phyloP scores from a whole-genome alignment of 2,888 invertebrate genomes.

The Serripes groenlandicus region DNA sequence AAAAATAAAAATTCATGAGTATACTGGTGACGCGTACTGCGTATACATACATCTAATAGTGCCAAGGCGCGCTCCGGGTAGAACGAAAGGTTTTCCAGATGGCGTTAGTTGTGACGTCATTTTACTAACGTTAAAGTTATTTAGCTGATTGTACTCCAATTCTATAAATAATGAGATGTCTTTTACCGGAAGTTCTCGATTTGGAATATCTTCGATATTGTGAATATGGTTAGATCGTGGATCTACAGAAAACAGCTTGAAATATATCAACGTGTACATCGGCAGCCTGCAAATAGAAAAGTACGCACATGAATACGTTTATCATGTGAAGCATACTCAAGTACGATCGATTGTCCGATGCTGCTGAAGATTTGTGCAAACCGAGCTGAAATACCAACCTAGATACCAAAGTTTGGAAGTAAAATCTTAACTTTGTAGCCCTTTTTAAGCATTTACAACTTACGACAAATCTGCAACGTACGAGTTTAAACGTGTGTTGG shows the following conservation, averaged over 20 bases:
- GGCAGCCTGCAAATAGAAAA: conserved; percentile 3
- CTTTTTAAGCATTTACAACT: too few species aligned
- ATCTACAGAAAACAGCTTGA: conserved; percentile 3
- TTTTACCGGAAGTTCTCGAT: background rate
- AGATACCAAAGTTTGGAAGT: too few species aligned
- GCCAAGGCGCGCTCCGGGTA: background rate
- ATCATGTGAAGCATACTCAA: too few species aligned
- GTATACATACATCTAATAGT: background rate
- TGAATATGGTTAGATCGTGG: background rate
- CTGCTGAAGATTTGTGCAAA: background rate
- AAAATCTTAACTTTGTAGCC: too few species aligned
- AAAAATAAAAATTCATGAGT: too few species aligned
- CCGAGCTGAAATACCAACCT: too few species aligned
- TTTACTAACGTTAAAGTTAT: background rate
- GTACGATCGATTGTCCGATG: background rate
- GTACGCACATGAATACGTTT: too few species aligned
- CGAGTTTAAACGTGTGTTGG: too few species aligned
- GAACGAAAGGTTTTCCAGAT: background rate
- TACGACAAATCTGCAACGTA: too few species aligned
- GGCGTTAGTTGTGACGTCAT: conserved; percentile 15
- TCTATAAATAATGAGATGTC: background rate
- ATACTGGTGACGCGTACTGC: background rate
- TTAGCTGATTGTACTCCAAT: background rate
- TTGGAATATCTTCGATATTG: conserved; percentile 2
- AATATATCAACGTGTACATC: background rate